Evolutionary conservation across 2,888 invertebrate species (phyloP).

Genomic region (Xylota sylvarum): DNA sequence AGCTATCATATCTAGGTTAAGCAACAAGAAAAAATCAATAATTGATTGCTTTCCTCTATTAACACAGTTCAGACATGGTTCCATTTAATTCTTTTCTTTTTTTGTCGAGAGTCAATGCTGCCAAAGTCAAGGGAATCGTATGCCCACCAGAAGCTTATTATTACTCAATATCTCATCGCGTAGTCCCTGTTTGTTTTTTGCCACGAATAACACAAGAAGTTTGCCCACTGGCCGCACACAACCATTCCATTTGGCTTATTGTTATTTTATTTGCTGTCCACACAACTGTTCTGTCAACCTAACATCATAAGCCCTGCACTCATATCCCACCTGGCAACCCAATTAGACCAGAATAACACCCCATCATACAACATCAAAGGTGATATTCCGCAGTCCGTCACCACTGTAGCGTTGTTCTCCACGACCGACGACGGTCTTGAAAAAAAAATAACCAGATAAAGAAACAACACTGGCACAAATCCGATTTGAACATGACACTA

Average conservation of each 20-base stretch:
- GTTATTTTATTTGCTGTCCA: slow-evolving; percentile 26
- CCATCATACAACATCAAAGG: slow-evolving; percentile 66
- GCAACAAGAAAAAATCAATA: slow-evolving; percentile 18
- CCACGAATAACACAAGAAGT: slow-evolving; percentile 31
- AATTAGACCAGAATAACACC: slow-evolving; percentile 56
- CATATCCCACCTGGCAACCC: slow-evolving; percentile 57
- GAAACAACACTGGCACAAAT: slow-evolving; percentile 66
- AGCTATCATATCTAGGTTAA: not conserved
- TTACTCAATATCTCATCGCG: slow-evolving; percentile 42
- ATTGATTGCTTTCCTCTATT: slow-evolving; percentile 1
- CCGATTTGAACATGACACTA: slow-evolving; percentile 77
- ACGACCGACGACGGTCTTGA: no score
- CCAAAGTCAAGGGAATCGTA: slow-evolving; percentile 65
- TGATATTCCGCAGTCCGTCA: not conserved
- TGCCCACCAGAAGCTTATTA: slow-evolving; percentile 31
- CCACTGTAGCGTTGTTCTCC: no score
- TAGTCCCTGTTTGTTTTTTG: slow-evolving; percentile 4
- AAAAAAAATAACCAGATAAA: slow-evolving; percentile 7
- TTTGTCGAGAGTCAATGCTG: slow-evolving; percentile 49
- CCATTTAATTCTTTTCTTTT: not conserved
- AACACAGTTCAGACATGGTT: slow-evolving; percentile 20
- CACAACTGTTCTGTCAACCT: slow-evolving; percentile 34
- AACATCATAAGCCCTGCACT: slow-evolving; percentile 53
- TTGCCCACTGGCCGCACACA: slow-evolving; percentile 11
- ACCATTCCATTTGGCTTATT: slow-evolving; percentile 38